Base-by-base conservation (phyloP, 2,888 invertebrate species). In the Macrosoma leucophasiata region DNA sequence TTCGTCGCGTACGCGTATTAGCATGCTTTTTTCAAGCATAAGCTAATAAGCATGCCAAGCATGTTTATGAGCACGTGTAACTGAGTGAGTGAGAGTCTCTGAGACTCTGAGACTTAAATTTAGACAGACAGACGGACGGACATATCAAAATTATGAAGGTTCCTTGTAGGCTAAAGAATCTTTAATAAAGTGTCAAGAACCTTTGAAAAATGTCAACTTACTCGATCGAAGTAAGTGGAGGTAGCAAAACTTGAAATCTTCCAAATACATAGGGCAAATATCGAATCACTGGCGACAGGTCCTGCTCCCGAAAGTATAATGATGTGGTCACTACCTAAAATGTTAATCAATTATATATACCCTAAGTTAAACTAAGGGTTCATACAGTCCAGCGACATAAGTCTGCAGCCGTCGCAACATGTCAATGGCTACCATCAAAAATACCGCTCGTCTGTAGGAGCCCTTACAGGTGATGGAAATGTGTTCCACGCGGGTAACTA, bases 261-360 rank as follows among this genome's bases (percentile, higher is more conserved):
- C 52, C 51, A 2, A 46, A 14, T 3, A 53, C 39, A 1, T 29
- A 31, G 0, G 20, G 36, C 1, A 43, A 19, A 0, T 39, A 32
- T 1, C 77, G 54, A 0, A 77, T 39, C 0, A 58, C 23, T 0
- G 75, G 66, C 0, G 74, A 52, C 2, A 78, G 15, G 29, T 78
- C 78, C 37, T 72, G 68, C 11, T 66, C 66, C 7, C 52, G 52
- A 29, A 61, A 69, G 32, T 65, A 63, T 1, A 78, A 20, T 0
- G 57, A 40, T n/a, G 52, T 67, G 0, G 59, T 34, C 0, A 54
- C 65, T 0, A 61, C 57, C 76, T 77, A 42, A 6, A 50, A 50
- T 6, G 22, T 7, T 13, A 14, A 3, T 17, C 4, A 7, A 5
- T 7, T 17, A 17, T 17, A 17, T 13, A 7, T 18, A 9, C 5